Conservation (phyloP, 2,113 vertebrate genomes). For the Catharus bicknelli region DNA sequence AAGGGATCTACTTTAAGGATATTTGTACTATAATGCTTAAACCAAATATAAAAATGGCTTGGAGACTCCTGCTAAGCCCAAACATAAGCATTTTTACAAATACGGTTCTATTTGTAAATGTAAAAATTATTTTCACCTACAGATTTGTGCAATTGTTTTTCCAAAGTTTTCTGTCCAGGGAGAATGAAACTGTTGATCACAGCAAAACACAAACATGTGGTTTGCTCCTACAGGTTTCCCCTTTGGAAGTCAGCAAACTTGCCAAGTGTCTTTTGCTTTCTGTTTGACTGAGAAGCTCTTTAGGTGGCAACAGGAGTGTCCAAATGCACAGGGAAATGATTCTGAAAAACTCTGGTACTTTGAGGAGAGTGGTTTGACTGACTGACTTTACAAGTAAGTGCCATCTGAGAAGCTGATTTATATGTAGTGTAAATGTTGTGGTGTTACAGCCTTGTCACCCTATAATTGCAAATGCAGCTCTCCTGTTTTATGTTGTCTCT, state of each 20-base stretch:
- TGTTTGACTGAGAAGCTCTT: neutral
- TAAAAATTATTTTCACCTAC: neutral
- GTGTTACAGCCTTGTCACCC: conserved; percentile 5
- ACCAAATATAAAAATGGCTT: neutral
- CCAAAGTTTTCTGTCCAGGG: neutral
- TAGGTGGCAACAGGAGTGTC: neutral
- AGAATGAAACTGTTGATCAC: neutral
- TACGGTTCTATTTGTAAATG: neutral
- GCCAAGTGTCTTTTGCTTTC: neutral
- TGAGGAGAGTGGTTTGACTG: neutral
- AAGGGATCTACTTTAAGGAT: neutral
- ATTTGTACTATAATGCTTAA: neutral
- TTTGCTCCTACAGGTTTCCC: neutral
- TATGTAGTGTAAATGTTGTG: conserved; percentile 30
- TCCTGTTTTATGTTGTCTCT: conserved; percentile 37
- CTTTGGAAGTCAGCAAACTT: neutral
- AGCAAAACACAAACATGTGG: neutral
- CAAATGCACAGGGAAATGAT: neutral
- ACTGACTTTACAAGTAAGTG: neutral
- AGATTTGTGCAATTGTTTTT: neutral
- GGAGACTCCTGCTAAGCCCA: neutral
- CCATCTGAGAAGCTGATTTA: conserved; percentile 17
- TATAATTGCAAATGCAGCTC: conserved; percentile 3
- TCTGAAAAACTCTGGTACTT: neutral
- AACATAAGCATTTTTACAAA: neutral